Evolutionary conservation across 1,140 invertebrate species (phyloP).

Genomic region (Drosophila erecta): DNA sequence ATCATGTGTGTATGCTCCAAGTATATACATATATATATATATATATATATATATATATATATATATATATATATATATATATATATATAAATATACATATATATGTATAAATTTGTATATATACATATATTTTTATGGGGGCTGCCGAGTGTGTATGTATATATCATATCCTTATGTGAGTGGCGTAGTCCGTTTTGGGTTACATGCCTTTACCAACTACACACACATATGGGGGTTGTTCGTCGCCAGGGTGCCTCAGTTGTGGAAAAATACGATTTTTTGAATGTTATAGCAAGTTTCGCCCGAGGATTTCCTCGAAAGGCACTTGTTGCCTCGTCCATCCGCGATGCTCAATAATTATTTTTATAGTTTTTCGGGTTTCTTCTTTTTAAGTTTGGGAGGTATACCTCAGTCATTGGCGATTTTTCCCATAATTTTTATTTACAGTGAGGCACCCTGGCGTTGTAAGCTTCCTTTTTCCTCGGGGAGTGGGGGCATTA

Average conservation of each 20-base stretch:
- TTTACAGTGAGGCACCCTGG: constrained; percentile 48
- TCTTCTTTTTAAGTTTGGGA: background rate
- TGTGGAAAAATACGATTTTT: constrained; percentile 4
- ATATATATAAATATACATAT: background rate
- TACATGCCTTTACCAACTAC: constrained; percentile 29
- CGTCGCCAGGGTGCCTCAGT: constrained; percentile 34
- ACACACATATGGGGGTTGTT: constrained; percentile 48
- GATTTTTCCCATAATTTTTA: constrained; percentile 1
- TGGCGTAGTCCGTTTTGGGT: constrained; percentile 39
- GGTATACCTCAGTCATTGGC: background rate
- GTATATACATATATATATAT: background rate
- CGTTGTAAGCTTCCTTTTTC: constrained; percentile 14
- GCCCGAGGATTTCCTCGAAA: constrained; percentile 18
- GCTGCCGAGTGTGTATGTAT: constrained; percentile 36
- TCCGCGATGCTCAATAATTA: too few relatives aligned
- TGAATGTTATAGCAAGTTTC: background rate
- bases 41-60: constrained; percentile 6
- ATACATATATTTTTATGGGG: constrained; percentile 2
- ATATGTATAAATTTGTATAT: constrained; percentile 1
- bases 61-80: constrained; percentile 8
- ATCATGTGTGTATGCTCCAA: constrained; percentile 35
- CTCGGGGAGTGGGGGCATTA: constrained; percentile 12
- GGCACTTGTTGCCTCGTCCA: constrained; percentile 32
- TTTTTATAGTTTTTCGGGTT: too few relatives aligned
- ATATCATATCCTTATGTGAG: constrained; percentile 38